Evolutionary conservation across 2,888 invertebrate species (phyloP), one percentile per base, ranked within the genome.

Genomic region (Philhelius pedissequus): DNA sequence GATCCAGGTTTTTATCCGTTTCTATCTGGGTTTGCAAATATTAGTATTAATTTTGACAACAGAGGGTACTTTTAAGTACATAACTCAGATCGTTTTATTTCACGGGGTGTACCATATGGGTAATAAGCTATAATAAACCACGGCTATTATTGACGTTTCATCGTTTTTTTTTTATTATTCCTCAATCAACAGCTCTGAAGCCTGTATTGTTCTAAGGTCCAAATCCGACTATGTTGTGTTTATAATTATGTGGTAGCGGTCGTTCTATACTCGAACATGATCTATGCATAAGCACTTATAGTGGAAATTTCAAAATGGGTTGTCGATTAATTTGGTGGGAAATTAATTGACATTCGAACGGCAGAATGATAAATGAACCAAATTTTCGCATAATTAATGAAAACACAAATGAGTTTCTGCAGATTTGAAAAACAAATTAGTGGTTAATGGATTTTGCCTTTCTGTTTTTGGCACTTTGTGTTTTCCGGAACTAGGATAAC

Each of bases 331-430:
- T 64, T 64, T 48, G 64, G 64, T 64, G 64, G 64, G 64, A 64
- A 64, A 64, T 64, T 64, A 64, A 64, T 64, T 64, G 45, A 64
- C 64, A 64, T 48, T 64, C 64, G 64, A 48, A 27, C 48, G 64
- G 48, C 64, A 64, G 64, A 64, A 64, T 64, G 64, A 64, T 64
- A 64, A 64, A 64, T 64, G 45, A 64, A 64, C 64, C 48, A 48
- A 64, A 64, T 64, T 64, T 64, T 64, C 64, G 64, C 64, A 64
- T 64, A 64, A 64, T 64, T 64, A 64, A 64, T 64, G 64, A 32
- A 64, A 64, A 48, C 64, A 45, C 64, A 64, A 64, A 64, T 64
- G 64, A 64, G 64, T 64, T 64, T 48, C 64, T 64, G 64, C 64
- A 48, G 64, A 64, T 64, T 60, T 64, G 13, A 15, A 32, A 64